Base-by-base conservation (phyloP, 2,113 vertebrate species). In the Litocranius walleri region DNA sequence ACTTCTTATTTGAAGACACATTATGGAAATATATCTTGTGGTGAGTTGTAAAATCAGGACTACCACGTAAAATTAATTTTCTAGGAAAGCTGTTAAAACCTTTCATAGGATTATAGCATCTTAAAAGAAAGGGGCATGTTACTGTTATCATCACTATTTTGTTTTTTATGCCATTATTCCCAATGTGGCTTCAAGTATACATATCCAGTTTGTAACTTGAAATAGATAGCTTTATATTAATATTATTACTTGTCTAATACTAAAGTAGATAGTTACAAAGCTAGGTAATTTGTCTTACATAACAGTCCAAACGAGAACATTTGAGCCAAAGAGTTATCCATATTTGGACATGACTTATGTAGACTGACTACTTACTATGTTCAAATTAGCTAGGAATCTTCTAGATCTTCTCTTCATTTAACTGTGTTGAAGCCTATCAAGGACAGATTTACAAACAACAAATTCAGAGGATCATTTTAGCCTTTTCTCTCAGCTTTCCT, bases 1-100 rank as follows among this genome's bases (percentile, higher is more conserved):
- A 56, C 54, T 88, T 97, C 43, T 90, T 91, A 87, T 93, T 97
- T 97, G 81, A 62, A 89, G 95, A 97, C 78, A 67, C 81, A 80
- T 74, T 74, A 78, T 54, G 92, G 89, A 96, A 94, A 77, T 84
- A 43, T 90, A n/a, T 93, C 96, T 95, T 90, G 29, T 94, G 48
- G 50, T 71, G 33, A 93, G 25, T 78, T 93, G 36, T 95, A 89
- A 96, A 98, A 84, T 92, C 29, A 92, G 94, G 88, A 85, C 64
- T 94, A 64, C 61, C 40, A 61, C 29, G 16, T 92, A 90, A 97
- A 94, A 77, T 93, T 40, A 77, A 86, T 83, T 61, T 91, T 96
- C 61, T 85, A 91, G 85, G 56, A 96, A 91, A 97, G 61, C 71
- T 3, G 0, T 82, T 59, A 67, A 67, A 95, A 77, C 29, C 27